Conservation (phyloP, 1,140 invertebrate species). For the Aphidius ervi region DNA sequence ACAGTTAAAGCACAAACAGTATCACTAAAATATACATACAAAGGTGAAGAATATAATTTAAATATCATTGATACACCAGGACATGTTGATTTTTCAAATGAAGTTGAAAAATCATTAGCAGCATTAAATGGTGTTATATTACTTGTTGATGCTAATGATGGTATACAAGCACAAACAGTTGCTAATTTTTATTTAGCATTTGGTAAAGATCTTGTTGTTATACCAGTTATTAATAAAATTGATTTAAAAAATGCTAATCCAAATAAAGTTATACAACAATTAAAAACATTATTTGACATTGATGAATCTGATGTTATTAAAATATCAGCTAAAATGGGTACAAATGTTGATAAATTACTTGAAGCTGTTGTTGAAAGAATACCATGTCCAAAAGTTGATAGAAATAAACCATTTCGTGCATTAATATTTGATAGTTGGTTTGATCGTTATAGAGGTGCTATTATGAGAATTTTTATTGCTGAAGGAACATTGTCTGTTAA, state of each 20-base stretch:
- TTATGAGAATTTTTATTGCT: conserved; percentile 75
- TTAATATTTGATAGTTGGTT: conserved; percentile 94
- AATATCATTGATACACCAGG: conserved; percentile 98
- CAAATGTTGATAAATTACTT: conserved; percentile 72
- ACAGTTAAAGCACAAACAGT: conserved; percentile 98
- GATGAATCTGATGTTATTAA: conserved; percentile 62
- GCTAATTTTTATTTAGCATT: conserved; percentile 94
- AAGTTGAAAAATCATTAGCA: conserved; percentile 85
- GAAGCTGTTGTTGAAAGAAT: conserved; percentile 73
- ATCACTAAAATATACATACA: conserved; percentile 75
- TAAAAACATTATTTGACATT: conserved; percentile 84
- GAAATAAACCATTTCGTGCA: conserved; percentile 66
- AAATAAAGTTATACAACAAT: conserved; percentile 71
- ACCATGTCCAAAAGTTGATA: conserved; percentile 66
- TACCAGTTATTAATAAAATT: conserved; percentile 96
- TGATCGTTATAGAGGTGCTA: conserved; percentile 80
- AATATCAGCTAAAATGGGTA: conserved; percentile 88
- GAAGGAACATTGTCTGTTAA: conserved; percentile 71
- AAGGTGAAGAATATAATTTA: conserved; percentile 73
- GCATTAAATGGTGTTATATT: conserved; percentile 94
- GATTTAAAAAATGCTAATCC: conserved; percentile 90
- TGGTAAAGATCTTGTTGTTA: conserved; percentile 73
- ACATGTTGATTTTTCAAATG: conserved; percentile 97
- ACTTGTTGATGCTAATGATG: conserved; percentile 94
- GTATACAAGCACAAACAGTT: conserved; percentile 95